These are phyloP conservation scores for Yasuhikotakia modesta DNA, from an alignment of 2,797 vertebrate species.

Conservation along the genomic window DNA sequence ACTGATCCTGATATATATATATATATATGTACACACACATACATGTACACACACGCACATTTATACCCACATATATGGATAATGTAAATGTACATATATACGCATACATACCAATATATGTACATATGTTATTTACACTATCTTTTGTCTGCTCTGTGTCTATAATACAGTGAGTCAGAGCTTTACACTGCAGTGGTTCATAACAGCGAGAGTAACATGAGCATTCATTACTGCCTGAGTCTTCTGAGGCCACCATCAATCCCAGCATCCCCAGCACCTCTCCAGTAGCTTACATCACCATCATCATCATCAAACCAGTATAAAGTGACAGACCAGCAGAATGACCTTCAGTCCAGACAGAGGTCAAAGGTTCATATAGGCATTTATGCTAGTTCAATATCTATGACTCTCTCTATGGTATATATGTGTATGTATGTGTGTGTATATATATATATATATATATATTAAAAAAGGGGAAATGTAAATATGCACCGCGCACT, in stretches of 20 bases:
- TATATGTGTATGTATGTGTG: no score
- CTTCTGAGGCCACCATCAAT: conserved; percentile 34
- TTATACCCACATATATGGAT: no score
- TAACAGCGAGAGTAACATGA: conserved; percentile 44
- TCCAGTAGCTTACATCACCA: conserved; percentile 69
- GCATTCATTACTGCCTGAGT: conserved; percentile 66
- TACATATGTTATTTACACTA: not conserved
- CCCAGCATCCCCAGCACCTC: conserved; percentile 61
- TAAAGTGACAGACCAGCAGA: conserved; percentile 58
- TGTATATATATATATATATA: no score
- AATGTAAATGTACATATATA: no score
- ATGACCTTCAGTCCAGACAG: conserved; percentile 55
- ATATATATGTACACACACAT: no score
- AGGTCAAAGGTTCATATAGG: conserved; percentile 49
- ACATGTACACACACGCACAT: no score
- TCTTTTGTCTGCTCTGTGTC: not conserved
- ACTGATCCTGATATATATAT: no score
- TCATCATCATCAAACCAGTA: conserved; percentile 56
- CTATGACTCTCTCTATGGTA: no score
- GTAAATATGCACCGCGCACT: no score
- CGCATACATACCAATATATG: no score
- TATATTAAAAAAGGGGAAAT: no score
- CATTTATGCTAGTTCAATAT: conserved; percentile 19
- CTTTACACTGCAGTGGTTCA: conserved; percentile 33
- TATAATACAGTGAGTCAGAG: not conserved